These are phyloP conservation scores for Glossosoma conforme DNA, from an alignment of 1,140 invertebrate species.

Conservation along the genomic window DNA sequence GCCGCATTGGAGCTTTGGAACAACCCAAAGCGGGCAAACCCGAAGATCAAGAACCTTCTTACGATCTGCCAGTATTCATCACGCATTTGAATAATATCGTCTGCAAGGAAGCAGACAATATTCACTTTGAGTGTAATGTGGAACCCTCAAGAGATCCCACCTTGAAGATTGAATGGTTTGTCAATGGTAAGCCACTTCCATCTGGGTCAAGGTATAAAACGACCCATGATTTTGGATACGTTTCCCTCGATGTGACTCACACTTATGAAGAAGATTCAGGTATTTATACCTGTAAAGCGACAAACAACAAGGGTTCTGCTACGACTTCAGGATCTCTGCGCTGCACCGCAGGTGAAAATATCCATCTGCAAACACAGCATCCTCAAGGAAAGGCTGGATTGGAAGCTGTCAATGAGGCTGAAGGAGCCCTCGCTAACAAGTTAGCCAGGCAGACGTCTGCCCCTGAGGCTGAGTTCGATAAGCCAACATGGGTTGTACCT, in stretches of 20 bases:
- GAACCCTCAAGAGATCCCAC: conserved; percentile 93
- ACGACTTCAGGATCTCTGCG: conserved; percentile 82
- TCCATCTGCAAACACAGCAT: conserved; percentile 84
- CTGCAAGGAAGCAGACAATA: conserved; percentile 83
- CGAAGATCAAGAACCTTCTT: conserved; percentile 68
- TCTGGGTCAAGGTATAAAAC: conserved; percentile 76
- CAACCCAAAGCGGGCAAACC: conserved; percentile 59
- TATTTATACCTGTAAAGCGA: conserved; percentile 87
- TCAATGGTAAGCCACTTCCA: conserved; percentile 77
- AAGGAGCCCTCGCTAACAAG: conserved; percentile 69
- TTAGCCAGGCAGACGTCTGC: conserved; percentile 57
- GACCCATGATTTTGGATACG: conserved; percentile 85
- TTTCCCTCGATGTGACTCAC: conserved; percentile 76
- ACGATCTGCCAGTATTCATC: conserved; percentile 83
- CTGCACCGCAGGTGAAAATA: conserved; percentile 71
- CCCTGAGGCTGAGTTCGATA: conserved; percentile 73
- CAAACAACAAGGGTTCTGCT: conserved; percentile 84
- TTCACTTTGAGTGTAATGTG: conserved; percentile 92
- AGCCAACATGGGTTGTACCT: conserved; percentile 84
- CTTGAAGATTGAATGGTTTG: conserved; percentile 88
- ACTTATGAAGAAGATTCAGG: conserved; percentile 85
- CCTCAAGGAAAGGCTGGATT: conserved; percentile 81
- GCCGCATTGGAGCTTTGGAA: conserved; percentile 83
- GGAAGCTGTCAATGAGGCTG: conserved; percentile 79
- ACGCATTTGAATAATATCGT: conserved; percentile 87